Evolutionary conservation across 2,888 invertebrate genomes (phyloP), one percentile per base, ranked within the genome.

Genomic region (Drosophila histrio): DNA sequence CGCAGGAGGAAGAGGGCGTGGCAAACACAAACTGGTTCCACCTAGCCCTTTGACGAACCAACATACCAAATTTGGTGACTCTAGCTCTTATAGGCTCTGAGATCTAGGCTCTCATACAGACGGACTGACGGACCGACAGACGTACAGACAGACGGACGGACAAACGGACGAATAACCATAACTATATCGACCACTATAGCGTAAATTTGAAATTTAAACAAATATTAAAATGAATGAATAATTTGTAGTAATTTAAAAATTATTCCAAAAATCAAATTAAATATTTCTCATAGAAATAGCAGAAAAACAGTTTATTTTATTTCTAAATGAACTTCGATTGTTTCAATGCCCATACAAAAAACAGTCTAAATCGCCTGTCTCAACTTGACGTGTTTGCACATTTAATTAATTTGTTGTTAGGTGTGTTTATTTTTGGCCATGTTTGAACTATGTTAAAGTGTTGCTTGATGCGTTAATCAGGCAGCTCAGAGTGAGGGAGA

Each of bases 321-420:
- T 24, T 24, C 24, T 26, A 17, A 38, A 36, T 28, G 8, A n/a
- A 7, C 17, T 38, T 36, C 26, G 22, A 34, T 50, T 26, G 38
- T 50, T 50, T 24, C n/a, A 11, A 19, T 11, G 13, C 5, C 4
- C 9, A 36, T 1, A 3, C 24, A 22, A 32, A 8, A 46, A 24
- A 8, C 34, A 15, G 2, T 6, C 52, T 8, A 56, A 56, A 70
- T 36, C 15, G 41, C 24, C n/a, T 4, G 21, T 7, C 22, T n/a
- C 17, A 13, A 32, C 50, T 36, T 19, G 15, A n/a, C 26, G 8
- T 75, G 71, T 73, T 61, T 75, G 21, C 71, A 65, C 71, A 71
- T 73, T 61, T 65, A 76, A 73, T 73, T 73, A 71, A 65, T 61
- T 73, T 61, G 50, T 41, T 71, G 76, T 75, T 54, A 21, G 60